Base-by-base conservation (phyloP, 2,888 invertebrate species). In the Drosophila siamana region DNA sequence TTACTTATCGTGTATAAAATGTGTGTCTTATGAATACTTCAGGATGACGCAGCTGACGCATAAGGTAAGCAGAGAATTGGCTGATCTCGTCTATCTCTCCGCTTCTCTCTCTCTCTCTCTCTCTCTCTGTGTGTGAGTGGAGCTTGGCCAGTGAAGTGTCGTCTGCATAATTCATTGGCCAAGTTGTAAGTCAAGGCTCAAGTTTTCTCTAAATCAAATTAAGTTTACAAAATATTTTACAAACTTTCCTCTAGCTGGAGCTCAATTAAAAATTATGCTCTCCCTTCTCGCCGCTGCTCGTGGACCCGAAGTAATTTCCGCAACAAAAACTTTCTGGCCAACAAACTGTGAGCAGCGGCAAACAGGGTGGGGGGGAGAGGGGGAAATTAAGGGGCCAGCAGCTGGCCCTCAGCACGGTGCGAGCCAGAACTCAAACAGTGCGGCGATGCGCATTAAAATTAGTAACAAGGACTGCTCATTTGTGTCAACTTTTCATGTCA, bases 401-500 rank as follows among this genome's bases (percentile, higher is more conserved):
- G 16, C 16, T 30, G 30, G 50, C 47, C 41, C 26, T 36, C 57
- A 54, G 44, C 40, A 62, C 5, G 63, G 46, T 40, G 7, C 15
- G 16, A 40, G 33, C 33, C 33, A 36, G 36, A 38, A 38, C 70
- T 55, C 60, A 54, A 56, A 62, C 76, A 74, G 79, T 78, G 69
- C 87, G 65, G 48, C 70, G 67, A 73, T 75, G 73, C 83, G 77
- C 73, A 85, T 80, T 86, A 77, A 86, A 86, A 86, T 89, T 85
- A 86, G 87, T 85, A 87, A 85, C 87, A 86, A 89, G 84, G 82
- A 72, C 79, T 80, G 85, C 90, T 89, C 89, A 89, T 89, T 89
- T 89, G 81, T 83, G 85, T 85, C 89, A 89, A 89, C 83, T 89
- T 89, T 89, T 77, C 79, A 83, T 86, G 89, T 82, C 89, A 89